These are phyloP conservation scores for Anolis carolinensis DNA, from an alignment of 2,113 vertebrate genomes.

Conservation along the genomic window DNA sequence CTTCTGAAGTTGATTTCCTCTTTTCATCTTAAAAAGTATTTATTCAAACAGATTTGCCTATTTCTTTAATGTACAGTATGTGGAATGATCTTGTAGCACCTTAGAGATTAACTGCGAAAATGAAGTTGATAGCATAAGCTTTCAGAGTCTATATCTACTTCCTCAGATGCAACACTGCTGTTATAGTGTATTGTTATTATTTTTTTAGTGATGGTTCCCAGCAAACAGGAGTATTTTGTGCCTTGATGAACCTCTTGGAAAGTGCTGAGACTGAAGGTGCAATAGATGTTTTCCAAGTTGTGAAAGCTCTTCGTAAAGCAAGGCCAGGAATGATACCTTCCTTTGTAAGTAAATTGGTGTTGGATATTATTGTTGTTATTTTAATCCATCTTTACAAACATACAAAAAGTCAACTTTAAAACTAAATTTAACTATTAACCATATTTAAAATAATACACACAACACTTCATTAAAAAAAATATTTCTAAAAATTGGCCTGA, in stretches of 20 bases:
- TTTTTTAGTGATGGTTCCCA: slow-evolving; percentile 86
- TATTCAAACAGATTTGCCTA: not conserved
- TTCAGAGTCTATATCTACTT: too few species aligned
- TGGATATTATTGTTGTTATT: not conserved
- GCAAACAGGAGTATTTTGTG: slow-evolving; percentile 87
- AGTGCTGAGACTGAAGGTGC: slow-evolving; percentile 88
- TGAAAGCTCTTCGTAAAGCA: slow-evolving; percentile 86
- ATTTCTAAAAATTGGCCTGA: too few species aligned
- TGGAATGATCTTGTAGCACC: too few species aligned
- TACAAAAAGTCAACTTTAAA: too few species aligned
- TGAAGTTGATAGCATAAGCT: too few species aligned
- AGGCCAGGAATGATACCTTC: slow-evolving; percentile 81
- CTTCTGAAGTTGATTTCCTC: not conserved
- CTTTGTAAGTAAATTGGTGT: slow-evolving; percentile 77
- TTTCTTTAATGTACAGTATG: too few species aligned
- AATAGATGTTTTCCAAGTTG: slow-evolving; percentile 91
- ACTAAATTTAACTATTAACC: too few species aligned
- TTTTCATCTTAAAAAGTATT: not conserved
- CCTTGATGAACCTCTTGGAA: slow-evolving; percentile 90
- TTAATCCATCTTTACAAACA: too few species aligned
- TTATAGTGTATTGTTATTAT: not conserved
- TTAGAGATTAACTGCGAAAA: too few species aligned
- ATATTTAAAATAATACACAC: too few species aligned
- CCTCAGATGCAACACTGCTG: not conserved
- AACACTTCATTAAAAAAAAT: too few species aligned